Base-by-base conservation (phyloP, 2,797 vertebrate genomes). In the Pagetopsis macropterus region DNA sequence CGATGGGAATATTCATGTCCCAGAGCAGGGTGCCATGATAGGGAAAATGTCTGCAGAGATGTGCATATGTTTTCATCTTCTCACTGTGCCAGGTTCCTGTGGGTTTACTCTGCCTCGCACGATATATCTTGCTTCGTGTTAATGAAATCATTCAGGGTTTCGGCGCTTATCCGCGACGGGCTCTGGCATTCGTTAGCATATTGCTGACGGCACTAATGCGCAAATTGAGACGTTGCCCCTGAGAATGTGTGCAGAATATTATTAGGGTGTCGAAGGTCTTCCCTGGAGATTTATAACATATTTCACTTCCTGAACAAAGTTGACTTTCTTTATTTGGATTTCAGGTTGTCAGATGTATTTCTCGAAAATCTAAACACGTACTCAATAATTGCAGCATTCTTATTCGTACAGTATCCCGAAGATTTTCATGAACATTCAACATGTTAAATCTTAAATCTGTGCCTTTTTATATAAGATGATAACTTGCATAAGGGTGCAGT, bases 101-200 rank as follows among this genome's bases (percentile, higher is more conserved):
- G 70, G 82, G 65, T 78, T 87, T 68, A 79, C 73, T 70, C 70
- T 66, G 19, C 17, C 62, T 63, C 66, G 19, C 55, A 52, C 57
- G 58, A 75, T 87, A 59, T 65, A 52, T 81, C 77, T 71, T 41
- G 52, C 79, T 72, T 72, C 48, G 9, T 17, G 49, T 81, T 81
- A 88, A 87, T 88, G 45, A 86, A 90, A 82, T 89, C 61, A 57
- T 70, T 84, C 72, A 74, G 68, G 62, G 69, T 58, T 69, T 66
- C 23, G 43, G 63, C 17, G 81, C 84, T 88, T 82, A 84, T 90
- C 80, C 86, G 68, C 44, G 12, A 55, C 9, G 3, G 33, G 57
- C 58, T 37, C 48, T 0, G 5, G 23, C 46, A 1, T 70, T 75
- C 73, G 75, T 59, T 12, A 84, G 75, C 71, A 83, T 61, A 81